Base-by-base conservation (phyloP, 2,888 invertebrate species). In the Caenorhabditis angaria region DNA sequence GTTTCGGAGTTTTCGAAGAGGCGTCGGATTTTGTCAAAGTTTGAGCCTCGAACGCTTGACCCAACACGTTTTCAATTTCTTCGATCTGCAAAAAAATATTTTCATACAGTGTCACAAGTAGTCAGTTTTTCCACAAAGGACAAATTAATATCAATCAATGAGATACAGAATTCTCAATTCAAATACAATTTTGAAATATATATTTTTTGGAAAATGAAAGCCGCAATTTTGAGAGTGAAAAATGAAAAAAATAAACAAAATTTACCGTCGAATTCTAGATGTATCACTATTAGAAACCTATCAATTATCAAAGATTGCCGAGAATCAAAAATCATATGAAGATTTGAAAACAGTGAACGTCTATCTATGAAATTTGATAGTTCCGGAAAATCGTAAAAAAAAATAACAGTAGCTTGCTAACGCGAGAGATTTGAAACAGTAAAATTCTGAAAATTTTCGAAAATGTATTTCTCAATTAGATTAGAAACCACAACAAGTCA, bases 51-150 rank as follows among this genome's bases (percentile, higher is more conserved):
- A 56, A 56, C 22, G 56, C 56, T 22, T 56, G 56, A 35, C 56
- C 56, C 20, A 79, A 62, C 53, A 79, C 72, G 29, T 59, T 60
- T 59, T 79, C 77, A 51, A 79, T 79, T 54, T 79, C 77, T 63
- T 77, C 72, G 22, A 76, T 73, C 78, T 74, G 73, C 29, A 69
- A 71, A 50, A 65, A n/a, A 22, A 51, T 10, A 14, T 14, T 10
- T 48, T 10, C 4, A 48, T 48, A 10, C 48, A 48, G 8, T 48
- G 6, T 20, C n/a, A n/a, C n/a, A n/a, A n/a, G n/a, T n/a, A n/a
- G n/a, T n/a, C n/a, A n/a, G n/a, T n/a, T n/a, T n/a, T n/a, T n/a
- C n/a, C n/a, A n/a, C n/a, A n/a, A n/a, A n/a, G n/a, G n/a, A n/a
- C n/a, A n/a, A n/a, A n/a, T n/a, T n/a, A n/a, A n/a, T n/a, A n/a